Percentiles rank a stretch among this genome's conserved stretches.
Evolutionary conservation across 2,888 invertebrate species (phyloP).

Genomic region (Lycophotia porphyrea): DNA sequence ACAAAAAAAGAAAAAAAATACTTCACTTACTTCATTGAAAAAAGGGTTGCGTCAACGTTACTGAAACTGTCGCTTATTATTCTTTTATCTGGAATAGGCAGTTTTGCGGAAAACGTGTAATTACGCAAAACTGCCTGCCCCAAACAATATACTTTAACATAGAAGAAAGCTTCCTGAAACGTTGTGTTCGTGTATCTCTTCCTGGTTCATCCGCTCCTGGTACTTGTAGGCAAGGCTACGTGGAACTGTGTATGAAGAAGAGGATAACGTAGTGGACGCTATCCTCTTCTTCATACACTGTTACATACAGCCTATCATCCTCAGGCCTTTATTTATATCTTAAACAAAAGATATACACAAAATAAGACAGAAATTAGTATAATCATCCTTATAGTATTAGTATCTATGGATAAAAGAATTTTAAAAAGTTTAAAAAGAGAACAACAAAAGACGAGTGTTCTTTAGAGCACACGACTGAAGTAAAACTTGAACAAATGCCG

Average conservation of each 20-base stretch:
- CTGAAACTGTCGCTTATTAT: not conserved
- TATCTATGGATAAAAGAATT: too few species aligned
- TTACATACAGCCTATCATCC: not conserved
- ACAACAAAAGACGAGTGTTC: too few species aligned
- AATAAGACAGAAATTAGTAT: not conserved
- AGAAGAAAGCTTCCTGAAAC: not conserved
- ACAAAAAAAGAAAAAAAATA: too few species aligned
- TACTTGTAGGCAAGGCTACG: not conserved
- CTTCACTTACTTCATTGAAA: not conserved
- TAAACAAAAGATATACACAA: not conserved
- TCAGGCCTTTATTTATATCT: not conserved
- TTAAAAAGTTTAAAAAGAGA: too few species aligned
- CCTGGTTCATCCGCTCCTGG: not conserved
- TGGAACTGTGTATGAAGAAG: constrained; percentile 14
- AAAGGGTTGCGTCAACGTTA: not conserved
- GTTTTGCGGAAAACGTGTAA: not conserved
- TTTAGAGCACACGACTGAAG: too few species aligned
- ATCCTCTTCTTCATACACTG: constrained; percentile 23
- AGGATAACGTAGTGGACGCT: not conserved
- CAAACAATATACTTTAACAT: not conserved
- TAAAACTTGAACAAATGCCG: too few species aligned
- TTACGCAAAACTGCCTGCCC: not conserved
- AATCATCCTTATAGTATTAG: too few species aligned
- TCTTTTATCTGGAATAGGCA: not conserved
- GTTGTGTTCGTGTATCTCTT: not conserved